phyloP scores from a whole-genome alignment of 2,797 vertebrate species.

The Esox lucius region DNA sequence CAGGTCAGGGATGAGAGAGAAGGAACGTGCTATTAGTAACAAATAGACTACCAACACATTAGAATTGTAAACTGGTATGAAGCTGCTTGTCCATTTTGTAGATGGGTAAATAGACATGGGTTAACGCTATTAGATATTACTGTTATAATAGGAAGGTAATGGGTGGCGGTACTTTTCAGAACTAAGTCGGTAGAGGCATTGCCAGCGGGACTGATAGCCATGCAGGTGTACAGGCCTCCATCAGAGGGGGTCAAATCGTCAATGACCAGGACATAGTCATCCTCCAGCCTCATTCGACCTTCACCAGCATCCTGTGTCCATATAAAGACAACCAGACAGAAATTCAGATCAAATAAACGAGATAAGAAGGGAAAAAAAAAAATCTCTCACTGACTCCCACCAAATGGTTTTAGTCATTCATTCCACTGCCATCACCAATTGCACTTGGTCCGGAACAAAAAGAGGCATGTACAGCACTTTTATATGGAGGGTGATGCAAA shows the following conservation, averaged over 20 bases:
- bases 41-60: neutral
- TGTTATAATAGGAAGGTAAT: neutral
- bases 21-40: neutral
- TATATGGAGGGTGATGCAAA: no score
- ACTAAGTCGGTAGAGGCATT: conserved; percentile 67
- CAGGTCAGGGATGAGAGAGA: neutral
- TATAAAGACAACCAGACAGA: conserved; percentile 2
- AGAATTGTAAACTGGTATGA: neutral
- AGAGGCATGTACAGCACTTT: no score
- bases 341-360: neutral
- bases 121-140: neutral
- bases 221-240: conserved; percentile 77
- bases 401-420: neutral
- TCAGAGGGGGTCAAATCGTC: conserved; percentile 69
- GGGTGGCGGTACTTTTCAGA: conserved; percentile 67
- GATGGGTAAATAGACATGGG: neutral
- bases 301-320: conserved; percentile 41
- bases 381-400: neutral
- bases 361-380: neutral
- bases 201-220: conserved; percentile 61
- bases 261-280: conserved; percentile 59
- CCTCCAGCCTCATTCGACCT: conserved; percentile 42
- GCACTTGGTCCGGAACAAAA: no score
- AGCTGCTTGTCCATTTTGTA: neutral
- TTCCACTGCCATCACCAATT: neutral